Base-by-base conservation (phyloP, 2,888 invertebrate genomes). In the Eupelmus urozonus region DNA sequence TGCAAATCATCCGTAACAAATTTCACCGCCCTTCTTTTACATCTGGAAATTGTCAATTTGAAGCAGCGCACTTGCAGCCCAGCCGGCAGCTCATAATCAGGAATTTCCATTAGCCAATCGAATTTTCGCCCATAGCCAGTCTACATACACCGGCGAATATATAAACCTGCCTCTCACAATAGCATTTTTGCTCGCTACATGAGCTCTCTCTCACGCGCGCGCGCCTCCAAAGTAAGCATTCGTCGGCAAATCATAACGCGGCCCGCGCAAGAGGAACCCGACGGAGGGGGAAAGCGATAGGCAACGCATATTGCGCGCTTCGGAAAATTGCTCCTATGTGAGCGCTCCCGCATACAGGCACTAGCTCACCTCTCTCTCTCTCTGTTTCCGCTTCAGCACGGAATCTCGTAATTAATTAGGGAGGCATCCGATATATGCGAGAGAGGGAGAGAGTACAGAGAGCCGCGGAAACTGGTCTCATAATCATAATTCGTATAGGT, bases 401-500 rank as follows among this genome's bases (percentile, higher is more conserved):
- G 80, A 82, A 82, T 82, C 81, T 80, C 79, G 74, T 81, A 80
- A 82, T 75, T 80, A 82, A 81, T 82, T 77, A 82, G 70, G 59
- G 69, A 70, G 73, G 78, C 79, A 82, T 82, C 59, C 74, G 63
- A 70, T 65, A 73, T 65, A 60, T 59, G 69, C 78, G 23, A 25
- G 29, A 20, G 29, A 27, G 45, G 53, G 53, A 18, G 65, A 27
- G 57, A 25, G 42, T 40, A 45, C 40, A 23, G 9, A 16, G 40
- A 72, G 59, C 62, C 65, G 13, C 57, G 60, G 76, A 63, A 62
- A 79, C 59, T 63, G 53, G 65, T 74, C 80, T 82, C 79, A 80
- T 81, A 79, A 80, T 71, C 80, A 82, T 83, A 82, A 84, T 82
- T 79, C 76, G 83, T 82, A 78, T 71, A 79, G 73, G 73, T 20